Conservation (phyloP, 2,113 vertebrate genomes). For the Dicentrarchus labrax region DNA sequence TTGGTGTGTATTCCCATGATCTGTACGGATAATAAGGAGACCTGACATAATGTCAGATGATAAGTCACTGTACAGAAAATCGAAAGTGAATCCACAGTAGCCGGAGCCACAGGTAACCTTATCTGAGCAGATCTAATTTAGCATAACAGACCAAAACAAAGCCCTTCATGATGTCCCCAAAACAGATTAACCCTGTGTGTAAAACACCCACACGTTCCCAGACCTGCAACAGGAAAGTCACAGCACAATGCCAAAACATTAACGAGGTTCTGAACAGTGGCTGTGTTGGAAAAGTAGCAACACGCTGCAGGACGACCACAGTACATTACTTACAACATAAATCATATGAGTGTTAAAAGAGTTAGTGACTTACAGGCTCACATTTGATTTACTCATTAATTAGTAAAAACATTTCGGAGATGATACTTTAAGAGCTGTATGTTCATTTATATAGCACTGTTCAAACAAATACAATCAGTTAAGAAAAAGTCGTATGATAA, state of each 20-base stretch:
- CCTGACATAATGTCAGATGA: background rate
- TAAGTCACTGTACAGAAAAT: conserved; percentile 1
- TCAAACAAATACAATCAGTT: no score
- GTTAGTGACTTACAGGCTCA: background rate
- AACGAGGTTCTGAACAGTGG: conserved; percentile 11
- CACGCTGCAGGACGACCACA: conserved; percentile 15
- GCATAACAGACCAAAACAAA: conserved; percentile 35
- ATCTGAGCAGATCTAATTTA: conserved; percentile 15
- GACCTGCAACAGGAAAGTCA: conserved; percentile 49
- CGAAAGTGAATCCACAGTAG: background rate
- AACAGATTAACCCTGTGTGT: conserved; percentile 49
- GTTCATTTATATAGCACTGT: no score
- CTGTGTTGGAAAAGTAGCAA: conserved; percentile 58
- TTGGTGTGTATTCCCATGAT: background rate
- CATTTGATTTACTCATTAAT: conserved; percentile 1
- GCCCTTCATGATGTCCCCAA: conserved; percentile 10
- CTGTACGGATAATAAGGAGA: background rate
- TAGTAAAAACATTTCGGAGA: background rate
- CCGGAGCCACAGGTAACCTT: conserved; percentile 1
- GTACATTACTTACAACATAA: background rate
- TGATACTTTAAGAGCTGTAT: background rate
- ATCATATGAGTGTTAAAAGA: background rate
- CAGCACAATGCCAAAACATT: conserved; percentile 40
- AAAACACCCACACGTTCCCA: background rate
- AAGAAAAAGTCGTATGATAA: no score